phyloP scores from a whole-genome alignment of 2,797 vertebrate species.

The Sebastes elongatus region DNA sequence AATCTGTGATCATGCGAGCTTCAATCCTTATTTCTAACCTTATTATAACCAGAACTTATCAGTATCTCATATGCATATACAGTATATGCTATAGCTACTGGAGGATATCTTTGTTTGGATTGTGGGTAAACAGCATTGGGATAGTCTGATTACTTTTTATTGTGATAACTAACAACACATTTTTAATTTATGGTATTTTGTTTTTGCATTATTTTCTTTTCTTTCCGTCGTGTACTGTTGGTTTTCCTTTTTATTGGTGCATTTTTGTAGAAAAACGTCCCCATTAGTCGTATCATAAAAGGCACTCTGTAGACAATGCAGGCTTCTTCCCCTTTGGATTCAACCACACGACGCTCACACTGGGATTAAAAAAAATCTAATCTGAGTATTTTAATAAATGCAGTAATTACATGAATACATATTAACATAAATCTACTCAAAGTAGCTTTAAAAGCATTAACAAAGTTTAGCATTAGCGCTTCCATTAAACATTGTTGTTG shows the following conservation, averaged over 20 bases:
- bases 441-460: background rate
- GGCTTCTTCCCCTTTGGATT: background rate
- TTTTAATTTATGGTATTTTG: background rate
- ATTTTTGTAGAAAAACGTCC: background rate
- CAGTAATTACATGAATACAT: background rate
- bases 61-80: background rate
- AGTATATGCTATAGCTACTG: background rate
- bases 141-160: background rate
- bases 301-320: too few species aligned
- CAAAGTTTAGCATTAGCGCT: background rate
- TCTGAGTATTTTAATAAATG: background rate
- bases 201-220: background rate
- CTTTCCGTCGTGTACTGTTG: background rate
- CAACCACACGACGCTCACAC: background rate
- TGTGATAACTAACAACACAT: background rate
- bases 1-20: background rate
- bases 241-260: background rate
- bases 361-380: background rate
- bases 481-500: background rate
- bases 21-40: too few species aligned
- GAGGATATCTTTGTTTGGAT: background rate
- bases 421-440: background rate
- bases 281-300: background rate
- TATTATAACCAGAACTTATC: too few species aligned
- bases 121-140: background rate